Evolutionary conservation across 2,797 vertebrate genomes (phyloP).

Genomic region (Cryptoprocta ferox): DNA sequence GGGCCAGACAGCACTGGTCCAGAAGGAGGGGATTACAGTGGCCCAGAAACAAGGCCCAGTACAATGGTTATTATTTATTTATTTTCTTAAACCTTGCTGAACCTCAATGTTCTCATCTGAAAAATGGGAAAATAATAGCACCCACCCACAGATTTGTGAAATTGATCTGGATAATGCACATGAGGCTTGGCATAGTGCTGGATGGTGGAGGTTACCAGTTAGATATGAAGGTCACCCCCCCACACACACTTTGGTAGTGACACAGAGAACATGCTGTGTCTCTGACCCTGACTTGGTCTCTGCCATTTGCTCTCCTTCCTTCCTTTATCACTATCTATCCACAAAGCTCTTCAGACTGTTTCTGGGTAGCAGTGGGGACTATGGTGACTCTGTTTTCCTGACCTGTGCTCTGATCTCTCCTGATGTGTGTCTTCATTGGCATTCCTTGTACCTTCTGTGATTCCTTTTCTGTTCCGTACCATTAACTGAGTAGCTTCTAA

Average conservation of each 20-base stretch:
- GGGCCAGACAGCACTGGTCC: background rate
- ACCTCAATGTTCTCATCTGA: background rate
- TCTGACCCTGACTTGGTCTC: background rate
- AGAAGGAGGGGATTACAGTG: background rate
- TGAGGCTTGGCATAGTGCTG: background rate
- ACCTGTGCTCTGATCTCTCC: background rate
- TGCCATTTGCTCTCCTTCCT: background rate
- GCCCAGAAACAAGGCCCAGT: background rate
- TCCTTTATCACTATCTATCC: background rate
- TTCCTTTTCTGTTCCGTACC: background rate
- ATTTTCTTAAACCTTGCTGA: background rate
- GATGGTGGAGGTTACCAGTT: background rate
- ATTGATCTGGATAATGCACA: background rate
- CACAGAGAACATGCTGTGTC: background rate
- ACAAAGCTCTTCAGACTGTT: background rate
- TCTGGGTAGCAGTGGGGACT: background rate
- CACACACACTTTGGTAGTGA: background rate
- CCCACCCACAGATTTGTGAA: background rate
- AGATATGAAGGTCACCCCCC: background rate
- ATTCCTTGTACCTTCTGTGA: background rate
- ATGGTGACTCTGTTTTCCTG: background rate
- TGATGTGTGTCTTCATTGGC: background rate
- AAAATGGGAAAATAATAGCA: background rate
- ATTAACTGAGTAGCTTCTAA: background rate
- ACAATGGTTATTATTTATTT: background rate